phyloP scores from a whole-genome alignment of 2,797 vertebrate species.

The Aselliscus stoliczkanus region DNA sequence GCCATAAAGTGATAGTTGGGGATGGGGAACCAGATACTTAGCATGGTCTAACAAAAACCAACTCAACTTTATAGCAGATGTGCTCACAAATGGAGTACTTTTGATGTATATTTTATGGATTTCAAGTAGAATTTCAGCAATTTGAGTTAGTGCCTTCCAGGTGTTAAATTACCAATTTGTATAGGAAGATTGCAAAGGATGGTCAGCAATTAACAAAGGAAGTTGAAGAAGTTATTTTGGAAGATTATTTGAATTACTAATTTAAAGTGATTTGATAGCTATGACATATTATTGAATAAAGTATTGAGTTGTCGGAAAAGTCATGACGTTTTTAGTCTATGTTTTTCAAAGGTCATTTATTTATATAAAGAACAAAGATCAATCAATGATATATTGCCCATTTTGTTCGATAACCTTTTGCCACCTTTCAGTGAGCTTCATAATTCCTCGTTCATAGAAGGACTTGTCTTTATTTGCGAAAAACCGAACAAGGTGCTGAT shows the following conservation, averaged over 20 bases:
- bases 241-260: conserved; percentile 11
- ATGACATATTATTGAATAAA: neutral
- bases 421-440: too few relatives aligned
- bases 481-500: too few relatives aligned
- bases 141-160: neutral
- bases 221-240: conserved; percentile 1
- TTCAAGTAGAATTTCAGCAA: neutral
- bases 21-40: neutral
- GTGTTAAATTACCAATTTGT: neutral
- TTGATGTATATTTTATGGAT: neutral
- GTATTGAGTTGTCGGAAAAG: too few relatives aligned
- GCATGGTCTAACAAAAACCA: neutral
- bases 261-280: neutral
- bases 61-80: neutral
- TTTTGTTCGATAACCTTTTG: too few relatives aligned
- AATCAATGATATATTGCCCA: too few relatives aligned
- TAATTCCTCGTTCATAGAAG: too few relatives aligned
- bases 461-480: too few relatives aligned
- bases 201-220: neutral
- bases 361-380: too few relatives aligned
- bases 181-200: neutral
- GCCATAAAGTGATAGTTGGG: neutral
- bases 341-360: too few relatives aligned
- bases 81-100: neutral
- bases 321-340: too few relatives aligned